Percentiles rank a stretch among this genome's conserved stretches.
Conservation (phyloP, 2,113 vertebrate species). For the Suricata suricatta region DNA sequence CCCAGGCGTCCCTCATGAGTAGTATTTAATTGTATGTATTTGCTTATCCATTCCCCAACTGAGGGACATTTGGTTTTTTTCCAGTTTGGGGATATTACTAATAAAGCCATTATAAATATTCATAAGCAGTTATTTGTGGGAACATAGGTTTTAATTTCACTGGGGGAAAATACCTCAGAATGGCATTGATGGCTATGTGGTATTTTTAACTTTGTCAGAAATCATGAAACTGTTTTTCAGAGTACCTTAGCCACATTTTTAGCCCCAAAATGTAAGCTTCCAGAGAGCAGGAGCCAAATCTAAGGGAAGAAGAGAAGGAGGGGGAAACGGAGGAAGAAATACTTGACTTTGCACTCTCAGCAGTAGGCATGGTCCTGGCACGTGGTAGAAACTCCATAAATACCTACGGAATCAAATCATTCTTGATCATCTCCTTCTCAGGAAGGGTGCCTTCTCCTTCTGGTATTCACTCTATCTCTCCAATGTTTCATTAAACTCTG, state of each 20-base stretch:
- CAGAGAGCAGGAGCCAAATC: not conserved
- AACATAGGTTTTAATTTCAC: not conserved
- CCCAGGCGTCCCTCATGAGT: not conserved
- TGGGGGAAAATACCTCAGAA: not conserved
- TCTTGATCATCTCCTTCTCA: not conserved
- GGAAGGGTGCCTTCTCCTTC: not conserved
- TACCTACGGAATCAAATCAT: not conserved
- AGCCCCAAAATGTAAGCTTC: not conserved
- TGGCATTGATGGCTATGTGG: not conserved
- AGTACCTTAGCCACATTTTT: not conserved
- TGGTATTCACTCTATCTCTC: not conserved
- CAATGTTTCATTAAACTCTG: not conserved
- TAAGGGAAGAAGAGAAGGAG: not conserved
- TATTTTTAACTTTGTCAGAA: not conserved
- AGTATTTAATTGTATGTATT: not conserved
- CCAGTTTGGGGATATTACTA: not conserved
- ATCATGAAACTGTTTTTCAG: not conserved
- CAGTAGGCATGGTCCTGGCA: not conserved
- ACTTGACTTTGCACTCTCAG: not conserved
- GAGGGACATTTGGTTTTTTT: not conserved
- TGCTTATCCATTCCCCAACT: not conserved
- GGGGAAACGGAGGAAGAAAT: not conserved
- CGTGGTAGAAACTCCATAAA: not conserved
- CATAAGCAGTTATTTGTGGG: not conserved
- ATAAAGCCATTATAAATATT: not conserved